A percentile compares a stretch with the other conserved stretches of the same genome.
phyloP scores from a whole-genome alignment of 1,140 invertebrate genomes.

The Fopius arisanus region DNA sequence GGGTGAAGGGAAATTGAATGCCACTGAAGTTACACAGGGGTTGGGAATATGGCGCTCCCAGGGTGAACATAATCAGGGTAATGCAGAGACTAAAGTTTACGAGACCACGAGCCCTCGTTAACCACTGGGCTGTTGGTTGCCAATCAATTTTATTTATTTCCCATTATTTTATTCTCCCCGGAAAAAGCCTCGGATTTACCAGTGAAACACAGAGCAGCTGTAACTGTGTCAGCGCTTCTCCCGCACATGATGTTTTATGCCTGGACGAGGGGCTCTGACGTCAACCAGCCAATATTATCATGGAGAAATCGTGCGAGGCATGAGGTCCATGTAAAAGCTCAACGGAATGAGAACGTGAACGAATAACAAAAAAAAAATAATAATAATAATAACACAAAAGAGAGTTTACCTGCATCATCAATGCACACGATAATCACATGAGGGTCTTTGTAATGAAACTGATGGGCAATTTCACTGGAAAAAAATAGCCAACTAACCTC shows the following conservation, averaged over 20 bases:
- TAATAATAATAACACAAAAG: too few relatives aligned
- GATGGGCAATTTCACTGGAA: neutral
- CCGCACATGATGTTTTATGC: neutral
- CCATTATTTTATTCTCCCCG: neutral
- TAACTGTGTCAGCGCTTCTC: neutral
- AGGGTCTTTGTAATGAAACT: neutral
- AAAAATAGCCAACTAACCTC: neutral
- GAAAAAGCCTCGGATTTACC: neutral
- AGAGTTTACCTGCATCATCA: neutral
- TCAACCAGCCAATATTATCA: neutral
- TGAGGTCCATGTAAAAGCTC: neutral
- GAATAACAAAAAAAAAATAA: neutral
- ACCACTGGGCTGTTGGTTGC: neutral
- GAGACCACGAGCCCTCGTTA: constrained; percentile 20
- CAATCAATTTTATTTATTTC: neutral
- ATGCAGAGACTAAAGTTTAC: constrained; percentile 27
- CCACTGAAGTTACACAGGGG: neutral
- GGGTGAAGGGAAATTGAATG: neutral
- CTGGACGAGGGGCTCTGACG: neutral
- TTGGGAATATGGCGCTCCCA: neutral
- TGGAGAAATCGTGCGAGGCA: neutral
- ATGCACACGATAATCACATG: neutral
- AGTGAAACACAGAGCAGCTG: neutral
- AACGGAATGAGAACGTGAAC: neutral
- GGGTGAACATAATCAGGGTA: constrained; percentile 29